phyloP scores from a whole-genome alignment of 2,888 invertebrate genomes.

The Atrina japonica region DNA sequence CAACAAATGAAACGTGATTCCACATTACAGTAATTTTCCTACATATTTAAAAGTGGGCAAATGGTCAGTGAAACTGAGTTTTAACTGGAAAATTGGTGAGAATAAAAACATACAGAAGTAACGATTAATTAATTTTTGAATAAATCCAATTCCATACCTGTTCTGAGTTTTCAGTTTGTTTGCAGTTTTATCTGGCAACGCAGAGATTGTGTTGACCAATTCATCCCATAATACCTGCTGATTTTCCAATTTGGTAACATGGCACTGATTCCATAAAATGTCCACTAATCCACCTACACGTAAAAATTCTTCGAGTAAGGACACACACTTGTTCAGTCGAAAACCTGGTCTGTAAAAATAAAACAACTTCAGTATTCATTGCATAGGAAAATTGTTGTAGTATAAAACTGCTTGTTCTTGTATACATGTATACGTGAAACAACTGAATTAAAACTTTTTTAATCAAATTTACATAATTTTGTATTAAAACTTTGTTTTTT shows the following conservation, averaged over 20 bases:
- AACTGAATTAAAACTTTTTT: no score
- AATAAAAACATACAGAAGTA: no score
- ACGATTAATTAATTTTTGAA: no score
- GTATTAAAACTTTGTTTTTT: not conserved
- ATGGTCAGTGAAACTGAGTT: no score
- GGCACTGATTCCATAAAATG: constrained; percentile 55
- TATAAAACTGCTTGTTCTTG: no score
- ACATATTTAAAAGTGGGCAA: no score
- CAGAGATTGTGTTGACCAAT: constrained; percentile 57
- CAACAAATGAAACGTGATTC: not conserved
- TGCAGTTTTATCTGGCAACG: constrained; percentile 71
- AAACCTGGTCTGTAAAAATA: constrained; percentile 56
- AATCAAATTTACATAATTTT: no score
- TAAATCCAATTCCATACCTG: no score
- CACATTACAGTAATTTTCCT: not conserved
- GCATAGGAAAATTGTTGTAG: no score
- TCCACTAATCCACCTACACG: constrained; percentile 46
- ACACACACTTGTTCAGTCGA: constrained; percentile 61
- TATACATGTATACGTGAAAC: no score
- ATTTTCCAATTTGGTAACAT: constrained; percentile 42
- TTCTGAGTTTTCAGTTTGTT: constrained; percentile 71
- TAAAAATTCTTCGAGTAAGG: constrained; percentile 61
- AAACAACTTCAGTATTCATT: no score
- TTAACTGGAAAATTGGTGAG: no score
- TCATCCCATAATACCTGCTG: constrained; percentile 59